Conservation (phyloP, 1,140 invertebrate genomes). For the Agrypnia vestita region DNA sequence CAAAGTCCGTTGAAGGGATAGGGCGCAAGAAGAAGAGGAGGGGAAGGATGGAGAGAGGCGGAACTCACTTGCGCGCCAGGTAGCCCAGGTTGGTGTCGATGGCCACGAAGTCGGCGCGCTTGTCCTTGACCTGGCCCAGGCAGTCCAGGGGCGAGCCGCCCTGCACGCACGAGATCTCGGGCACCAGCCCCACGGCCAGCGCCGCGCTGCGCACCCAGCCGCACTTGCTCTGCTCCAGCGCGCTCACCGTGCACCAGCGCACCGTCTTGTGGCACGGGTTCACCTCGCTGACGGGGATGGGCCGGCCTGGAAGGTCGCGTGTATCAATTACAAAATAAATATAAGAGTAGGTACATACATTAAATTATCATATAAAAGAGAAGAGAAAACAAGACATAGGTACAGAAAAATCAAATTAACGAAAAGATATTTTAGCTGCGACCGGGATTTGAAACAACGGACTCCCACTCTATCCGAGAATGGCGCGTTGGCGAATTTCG, state of each 20-base stretch:
- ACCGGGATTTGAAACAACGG: no score
- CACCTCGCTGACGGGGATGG: conserved; percentile 60
- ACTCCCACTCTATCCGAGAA: no score
- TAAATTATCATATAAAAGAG: no score
- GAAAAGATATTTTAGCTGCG: no score
- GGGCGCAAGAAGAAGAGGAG: no score
- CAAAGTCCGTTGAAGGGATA: no score
- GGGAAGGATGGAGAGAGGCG: no score
- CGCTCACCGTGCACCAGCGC: conserved; percentile 76
- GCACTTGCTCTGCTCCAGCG: conserved; percentile 75
- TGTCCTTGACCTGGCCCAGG: conserved; percentile 74
- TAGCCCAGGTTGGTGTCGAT: conserved; percentile 82
- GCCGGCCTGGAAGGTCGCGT: conserved; percentile 61
- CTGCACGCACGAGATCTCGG: conserved; percentile 73
- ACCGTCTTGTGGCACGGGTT: conserved; percentile 69
- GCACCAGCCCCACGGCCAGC: conserved; percentile 74
- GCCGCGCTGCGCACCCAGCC: conserved; percentile 74
- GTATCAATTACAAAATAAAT: no score
- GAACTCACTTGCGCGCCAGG: conserved; percentile 78
- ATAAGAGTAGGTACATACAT: no score
- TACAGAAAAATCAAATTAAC: no score
- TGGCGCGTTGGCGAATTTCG: no score
- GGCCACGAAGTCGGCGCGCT: conserved; percentile 79
- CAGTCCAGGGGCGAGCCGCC: conserved; percentile 73
- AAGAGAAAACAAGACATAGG: no score